These are phyloP conservation scores for Plebejus melissa DNA, from an alignment of 2,888 invertebrate genomes.

Conservation along the genomic window DNA sequence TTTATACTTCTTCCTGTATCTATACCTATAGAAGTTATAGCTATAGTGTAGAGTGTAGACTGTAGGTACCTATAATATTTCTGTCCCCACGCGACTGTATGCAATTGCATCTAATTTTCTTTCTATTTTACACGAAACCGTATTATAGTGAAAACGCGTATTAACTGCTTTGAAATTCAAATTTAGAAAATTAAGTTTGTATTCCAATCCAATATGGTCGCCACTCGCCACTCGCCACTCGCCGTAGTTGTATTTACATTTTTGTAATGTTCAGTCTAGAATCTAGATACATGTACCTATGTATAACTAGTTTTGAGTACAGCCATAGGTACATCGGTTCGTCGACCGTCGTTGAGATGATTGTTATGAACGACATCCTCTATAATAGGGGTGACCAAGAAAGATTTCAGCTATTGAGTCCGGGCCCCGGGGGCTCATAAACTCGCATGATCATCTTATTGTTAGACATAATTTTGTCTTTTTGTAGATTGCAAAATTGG, in stretches of 20 bases:
- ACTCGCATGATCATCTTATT: too few species aligned
- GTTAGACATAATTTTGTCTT: too few species aligned
- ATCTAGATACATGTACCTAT: background rate
- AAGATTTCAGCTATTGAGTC: background rate
- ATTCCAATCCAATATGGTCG: slow-evolving; percentile 3
- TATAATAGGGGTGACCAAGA: slow-evolving; percentile 10
- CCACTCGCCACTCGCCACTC: background rate
- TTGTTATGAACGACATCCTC: background rate
- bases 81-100: background rate
- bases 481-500: too few species aligned
- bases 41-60: too few species aligned
- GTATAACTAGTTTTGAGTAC: background rate
- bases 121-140: background rate
- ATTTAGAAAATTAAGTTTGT: slow-evolving; percentile 12
- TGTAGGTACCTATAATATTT: background rate
- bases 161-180: slow-evolving; percentile 13
- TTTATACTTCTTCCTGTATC: too few species aligned
- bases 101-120: background rate
- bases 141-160: background rate
- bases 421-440: background rate
- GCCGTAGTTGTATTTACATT: too few species aligned
- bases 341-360: background rate
- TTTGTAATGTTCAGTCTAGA: too few species aligned
- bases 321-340: background rate
- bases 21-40: too few species aligned